Evolutionary conservation across 2,113 vertebrate genomes (phyloP), one percentile per base, ranked within the genome.

Genomic region (Thinocorus orbignyianus): DNA sequence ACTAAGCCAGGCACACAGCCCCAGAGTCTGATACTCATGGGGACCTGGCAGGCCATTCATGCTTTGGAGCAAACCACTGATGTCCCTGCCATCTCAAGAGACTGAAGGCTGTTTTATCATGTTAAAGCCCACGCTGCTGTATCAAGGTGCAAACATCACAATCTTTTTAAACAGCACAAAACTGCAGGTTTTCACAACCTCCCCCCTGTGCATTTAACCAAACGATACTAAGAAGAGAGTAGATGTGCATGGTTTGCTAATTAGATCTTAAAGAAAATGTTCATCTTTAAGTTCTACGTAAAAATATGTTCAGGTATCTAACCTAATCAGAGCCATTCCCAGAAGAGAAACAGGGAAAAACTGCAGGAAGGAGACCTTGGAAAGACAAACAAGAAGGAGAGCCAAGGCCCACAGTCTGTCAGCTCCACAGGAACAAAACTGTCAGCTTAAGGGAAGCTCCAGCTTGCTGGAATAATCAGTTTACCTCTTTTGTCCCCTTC

Each of bases 1-100:
- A 25, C 30, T 30, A 42, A 52, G 19, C 33, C 15, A 49, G 52
- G 44, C 5, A 42, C 26, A 24, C 8, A 85, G 2, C 46, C 14
- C 19, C 22, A 1, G 2, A 89, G 28, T 6, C 33, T 3, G 9
- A n/a, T 13, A 31, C 7, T 58, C 48, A 37, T 0, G 4, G 17
- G 31, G 30, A 73, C 25, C n/a, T 26, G 25, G 22, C 51, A 25
- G 44, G 57, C 13, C n/a, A 37, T 30, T 17, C 9, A 5, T 41
- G n/a, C 57, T 62, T 62, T 13, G 10, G 26, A 92, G 20, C 4
- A 1, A 84, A 33, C 16, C 20, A 33, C 16, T 10, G 46, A 42
- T 11, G 6, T 48, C 41, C 41, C 22, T 17, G 9, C 13, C 37
- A 69, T 5, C 64, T 10, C 66, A 26, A 11, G n/a, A 76, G 46